Evolutionary conservation across 2,888 invertebrate species (phyloP), one percentile per base, ranked within the genome.

Genomic region (Eremobia ochroleuca): DNA sequence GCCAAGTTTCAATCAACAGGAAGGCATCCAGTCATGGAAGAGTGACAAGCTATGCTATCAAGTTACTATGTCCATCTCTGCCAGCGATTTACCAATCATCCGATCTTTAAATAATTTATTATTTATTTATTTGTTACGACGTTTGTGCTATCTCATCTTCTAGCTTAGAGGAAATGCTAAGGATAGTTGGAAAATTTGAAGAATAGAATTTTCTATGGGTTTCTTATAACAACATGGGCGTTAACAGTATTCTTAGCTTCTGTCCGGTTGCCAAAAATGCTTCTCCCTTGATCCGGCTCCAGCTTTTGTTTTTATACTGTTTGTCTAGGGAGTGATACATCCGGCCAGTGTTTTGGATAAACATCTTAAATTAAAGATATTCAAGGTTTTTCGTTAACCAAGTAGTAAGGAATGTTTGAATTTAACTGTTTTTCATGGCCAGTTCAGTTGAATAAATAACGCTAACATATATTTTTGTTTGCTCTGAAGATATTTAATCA

Each of bases 241-340:
- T 87, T 87, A 87, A 87, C 82, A 87, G 85, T 90, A 92, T 91
- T 92, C 89, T 90, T 88, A 93, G 92, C 92, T 92, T 93, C 91
- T 91, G 93, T 89, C 64, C 74, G 43, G 79, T 84, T 92, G 95
- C 96, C 96, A 96, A 94, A 85, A 92, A 87, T 87, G 79, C 90
- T 74, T 49, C 68, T 93, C 90, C 92, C 93, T 93, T 94, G 92
- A 92, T 92, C 86, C 89, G 87, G 77, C 86, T 88, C 79, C 89
- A 91, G 88, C 86, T 90, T 91, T 92, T 93, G 92, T 92, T 94
- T 93, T 92, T 91, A 89, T 68, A 83, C 70, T 37, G 59, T 76
- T 82, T 81, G 72, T 83, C 90, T 88, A 90, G 88, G 86, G 82
- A 88, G 77, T 67, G 74, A 52, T 87, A 85, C 82, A 90, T 92